Evolutionary conservation across 2,888 invertebrate species (phyloP).

Genomic region (Tinea semifulvella): DNA sequence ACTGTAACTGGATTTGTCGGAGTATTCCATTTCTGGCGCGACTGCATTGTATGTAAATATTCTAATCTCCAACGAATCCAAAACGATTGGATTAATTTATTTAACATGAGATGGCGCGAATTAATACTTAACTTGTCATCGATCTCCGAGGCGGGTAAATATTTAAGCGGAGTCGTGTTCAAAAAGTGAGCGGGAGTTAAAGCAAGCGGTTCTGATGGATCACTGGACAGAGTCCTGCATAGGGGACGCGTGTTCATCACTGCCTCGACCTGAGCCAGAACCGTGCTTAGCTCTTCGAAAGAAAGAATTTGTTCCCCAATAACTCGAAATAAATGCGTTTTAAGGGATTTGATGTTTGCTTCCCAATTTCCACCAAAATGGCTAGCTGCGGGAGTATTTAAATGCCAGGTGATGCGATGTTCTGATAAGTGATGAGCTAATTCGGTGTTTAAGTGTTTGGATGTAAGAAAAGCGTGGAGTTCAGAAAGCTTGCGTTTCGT

Average conservation of each 20-base stretch:
- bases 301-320: neutral
- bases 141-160: no score
- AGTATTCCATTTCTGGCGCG: no score
- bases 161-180: neutral
- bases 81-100: no score
- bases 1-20: no score
- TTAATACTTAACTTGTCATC: no score
- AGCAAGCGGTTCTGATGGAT: neutral
- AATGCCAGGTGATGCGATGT: neutral
- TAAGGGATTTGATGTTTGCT: neutral
- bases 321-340: conserved; percentile 6
- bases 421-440: neutral
- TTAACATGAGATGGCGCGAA: no score
- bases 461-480: neutral
- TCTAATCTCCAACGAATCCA: no score
- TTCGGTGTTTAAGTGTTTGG: neutral
- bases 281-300: neutral
- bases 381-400: conserved; percentile 11
- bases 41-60: no score
- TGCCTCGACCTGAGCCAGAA: neutral
- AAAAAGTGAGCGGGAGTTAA: neutral
- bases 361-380: conserved; percentile 18
- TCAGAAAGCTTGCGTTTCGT: neutral
- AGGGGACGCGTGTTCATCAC: neutral
- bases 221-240: neutral